Conservation (phyloP, 2,888 invertebrate genomes). For the Mechanitis mazaeus region DNA sequence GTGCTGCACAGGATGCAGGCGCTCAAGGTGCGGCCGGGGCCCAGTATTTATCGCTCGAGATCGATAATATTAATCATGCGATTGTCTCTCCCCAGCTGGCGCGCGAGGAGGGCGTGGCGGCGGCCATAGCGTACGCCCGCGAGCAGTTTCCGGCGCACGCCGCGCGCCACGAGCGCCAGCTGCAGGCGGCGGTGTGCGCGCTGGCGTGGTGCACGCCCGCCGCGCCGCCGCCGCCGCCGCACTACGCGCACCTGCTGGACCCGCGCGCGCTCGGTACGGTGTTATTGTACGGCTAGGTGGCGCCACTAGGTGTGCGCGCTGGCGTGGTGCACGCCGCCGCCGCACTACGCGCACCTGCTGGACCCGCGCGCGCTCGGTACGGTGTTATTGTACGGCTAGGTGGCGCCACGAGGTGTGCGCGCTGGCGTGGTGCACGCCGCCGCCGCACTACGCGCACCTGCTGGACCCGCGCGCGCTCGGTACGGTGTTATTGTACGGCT, state of each 20-base stretch:
- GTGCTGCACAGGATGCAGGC: constrained; percentile 68
- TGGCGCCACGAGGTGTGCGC: too few relatives aligned
- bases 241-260: constrained; percentile 57
- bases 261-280: constrained; percentile 48
- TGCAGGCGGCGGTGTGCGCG: constrained; percentile 67
- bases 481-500: too few relatives aligned
- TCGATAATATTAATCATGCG: neutral
- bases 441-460: too few relatives aligned
- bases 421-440: too few relatives aligned
- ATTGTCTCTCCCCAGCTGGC: constrained; percentile 43
- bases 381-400: too few relatives aligned
- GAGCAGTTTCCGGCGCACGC: constrained; percentile 84
- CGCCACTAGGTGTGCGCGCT: too few relatives aligned
- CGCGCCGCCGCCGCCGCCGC: constrained; percentile 51
- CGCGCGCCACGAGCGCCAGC: constrained; percentile 63
- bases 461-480: too few relatives aligned
- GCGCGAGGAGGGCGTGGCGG: constrained; percentile 79
- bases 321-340: too few relatives aligned
- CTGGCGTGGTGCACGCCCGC: constrained; percentile 62
- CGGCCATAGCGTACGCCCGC: constrained; percentile 92
- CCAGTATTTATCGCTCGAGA: too few relatives aligned
- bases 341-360: too few relatives aligned
- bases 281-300: too few relatives aligned
- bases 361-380: too few relatives aligned
- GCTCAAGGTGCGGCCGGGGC: constrained; percentile 47